Base-by-base conservation (phyloP, 1,140 invertebrate genomes). In the Homalodisca vitripennis region DNA sequence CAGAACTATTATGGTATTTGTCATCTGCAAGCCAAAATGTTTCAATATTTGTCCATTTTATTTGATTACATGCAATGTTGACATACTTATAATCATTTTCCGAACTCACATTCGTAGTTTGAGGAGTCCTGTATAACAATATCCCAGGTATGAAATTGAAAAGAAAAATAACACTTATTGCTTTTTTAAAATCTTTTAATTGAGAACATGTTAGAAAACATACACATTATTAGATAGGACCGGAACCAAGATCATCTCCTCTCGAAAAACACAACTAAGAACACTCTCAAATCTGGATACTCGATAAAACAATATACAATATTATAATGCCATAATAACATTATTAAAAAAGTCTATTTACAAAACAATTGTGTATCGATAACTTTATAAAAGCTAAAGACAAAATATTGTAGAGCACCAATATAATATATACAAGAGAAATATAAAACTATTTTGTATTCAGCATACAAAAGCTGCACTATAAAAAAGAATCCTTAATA, bases 351-450 rank as follows among this genome's bases (percentile, higher is more conserved):
- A 29, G 34, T 22, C n/a, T 66, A 66, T 66, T 17, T 66, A 66
- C 63, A 66, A 66, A 66, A 66, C 63, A 66, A 66, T 20, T 31
- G 27, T 63, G 34, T 63, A 66, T 47, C 41, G 26, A 66, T 66
- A 66, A 66, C 63, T 66, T 66, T 66, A 66, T 66, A 66, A 66
- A 66, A 66, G 63, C 63, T 66, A 66, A 66, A 34, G 41, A 66
- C 63, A 66, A 66, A 63, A 66, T 66, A 66, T 66, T 66, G 63
- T 66, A 66, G 63, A 66, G 63, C 63, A 66, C 63, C 63, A 66
- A 46, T 66, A 60, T 27, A 13, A 29, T 60, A 60, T 60, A 60
- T 60, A 60, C 55, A 60, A 27, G 55, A 60, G 55, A 60, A 60
- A 24, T 60, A 60, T 60, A 60, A 60, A 60, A 60, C 27, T 24